Percentiles rank a stretch among this genome's conserved stretches.
phyloP scores from a whole-genome alignment of 2,113 vertebrate species.

The Pelusios castaneus region DNA sequence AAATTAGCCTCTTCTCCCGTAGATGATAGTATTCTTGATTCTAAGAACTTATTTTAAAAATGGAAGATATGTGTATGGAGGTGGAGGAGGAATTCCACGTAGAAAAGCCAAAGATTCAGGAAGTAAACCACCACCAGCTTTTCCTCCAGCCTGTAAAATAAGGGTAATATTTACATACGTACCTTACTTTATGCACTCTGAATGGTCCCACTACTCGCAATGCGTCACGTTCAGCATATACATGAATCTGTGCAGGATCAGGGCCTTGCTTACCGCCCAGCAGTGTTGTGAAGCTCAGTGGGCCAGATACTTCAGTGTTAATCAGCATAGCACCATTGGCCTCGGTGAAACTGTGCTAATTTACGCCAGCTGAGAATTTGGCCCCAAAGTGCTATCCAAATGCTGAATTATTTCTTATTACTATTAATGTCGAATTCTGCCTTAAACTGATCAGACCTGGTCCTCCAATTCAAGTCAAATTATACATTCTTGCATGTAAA shows the following conservation, averaged over 20 bases:
- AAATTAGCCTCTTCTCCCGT: too few relatives aligned
- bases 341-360: neutral
- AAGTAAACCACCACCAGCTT: neutral
- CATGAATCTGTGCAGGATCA: fast-evolving
- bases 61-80: neutral
- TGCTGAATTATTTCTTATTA: neutral
- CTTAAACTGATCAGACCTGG: neutral
- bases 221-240: neutral
- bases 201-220: neutral
- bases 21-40: neutral
- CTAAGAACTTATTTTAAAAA: neutral
- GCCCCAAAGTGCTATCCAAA: neutral
- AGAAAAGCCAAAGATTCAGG: neutral
- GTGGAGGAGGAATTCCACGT: neutral
- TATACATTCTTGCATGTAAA: neutral
- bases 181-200: fast-evolving
- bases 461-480: neutral
- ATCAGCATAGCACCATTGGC: neutral
- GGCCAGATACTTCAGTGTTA: neutral
- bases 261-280: neutral
- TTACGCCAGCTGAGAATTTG: neutral
- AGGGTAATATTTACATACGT: neutral
- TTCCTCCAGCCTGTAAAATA: neutral
- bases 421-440: neutral
- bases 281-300: neutral